phyloP scores from a whole-genome alignment of 2,113 vertebrate species.

The Columba janthina region DNA sequence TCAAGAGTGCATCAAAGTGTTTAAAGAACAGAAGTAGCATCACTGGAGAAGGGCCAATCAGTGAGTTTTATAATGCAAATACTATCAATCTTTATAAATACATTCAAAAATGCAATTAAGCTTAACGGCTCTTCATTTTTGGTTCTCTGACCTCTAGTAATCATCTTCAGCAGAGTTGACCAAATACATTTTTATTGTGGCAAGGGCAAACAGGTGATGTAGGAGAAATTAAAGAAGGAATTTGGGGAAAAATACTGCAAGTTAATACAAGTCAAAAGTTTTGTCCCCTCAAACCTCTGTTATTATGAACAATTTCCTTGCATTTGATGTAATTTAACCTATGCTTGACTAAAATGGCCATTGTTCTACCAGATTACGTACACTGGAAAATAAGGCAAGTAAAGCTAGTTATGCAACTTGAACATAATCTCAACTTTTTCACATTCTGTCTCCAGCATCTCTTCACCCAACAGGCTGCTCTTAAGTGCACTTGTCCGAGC shows the following conservation, averaged over 20 bases:
- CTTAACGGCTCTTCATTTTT: neutral
- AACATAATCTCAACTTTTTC: neutral
- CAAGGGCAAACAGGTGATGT: rapidly evolving
- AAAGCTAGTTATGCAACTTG: neutral
- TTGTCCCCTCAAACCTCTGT: neutral
- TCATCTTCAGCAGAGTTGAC: neutral
- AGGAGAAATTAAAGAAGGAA: neutral
- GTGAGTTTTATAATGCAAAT: neutral
- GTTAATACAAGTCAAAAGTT: neutral
- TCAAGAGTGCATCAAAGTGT: neutral
- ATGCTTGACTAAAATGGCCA: neutral
- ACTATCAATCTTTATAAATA: neutral
- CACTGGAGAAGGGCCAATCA: neutral
- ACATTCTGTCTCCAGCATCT: neutral
- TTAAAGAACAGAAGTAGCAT: neutral
- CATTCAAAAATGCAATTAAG: neutral
- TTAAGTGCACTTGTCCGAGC: neutral
- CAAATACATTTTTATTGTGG: neutral
- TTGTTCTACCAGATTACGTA: neutral
- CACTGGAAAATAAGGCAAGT: neutral
- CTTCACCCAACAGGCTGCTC: neutral
- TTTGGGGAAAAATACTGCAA: neutral
- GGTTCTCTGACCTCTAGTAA: neutral
- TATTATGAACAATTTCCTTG: neutral
- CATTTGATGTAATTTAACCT: neutral